Percentiles rank a stretch among this genome's conserved stretches.
phyloP scores from a whole-genome alignment of 2,888 invertebrate species.

The Toxonevra muliebris region DNA sequence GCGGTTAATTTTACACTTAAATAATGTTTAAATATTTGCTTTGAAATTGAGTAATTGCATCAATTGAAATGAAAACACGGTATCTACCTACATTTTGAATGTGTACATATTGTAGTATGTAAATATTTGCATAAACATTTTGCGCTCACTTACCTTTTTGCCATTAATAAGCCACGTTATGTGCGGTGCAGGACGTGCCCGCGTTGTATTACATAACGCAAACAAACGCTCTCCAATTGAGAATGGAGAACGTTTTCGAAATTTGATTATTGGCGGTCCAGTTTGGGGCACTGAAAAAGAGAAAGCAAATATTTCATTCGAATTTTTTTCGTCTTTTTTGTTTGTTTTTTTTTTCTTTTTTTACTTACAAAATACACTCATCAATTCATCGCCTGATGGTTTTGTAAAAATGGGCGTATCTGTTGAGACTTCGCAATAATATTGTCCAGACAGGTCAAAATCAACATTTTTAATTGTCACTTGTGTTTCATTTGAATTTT shows the following conservation, averaged over 20 bases:
- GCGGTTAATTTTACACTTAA: no score
- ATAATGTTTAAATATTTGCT: no score
- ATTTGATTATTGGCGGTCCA: constrained; percentile 72
- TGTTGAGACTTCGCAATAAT: constrained; percentile 84
- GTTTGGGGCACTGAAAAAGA: constrained; percentile 69
- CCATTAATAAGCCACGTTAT: constrained; percentile 79
- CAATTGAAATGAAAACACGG: no score
- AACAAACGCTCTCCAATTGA: constrained; percentile 73
- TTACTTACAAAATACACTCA: constrained; percentile 82
- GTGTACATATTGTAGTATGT: constrained; percentile 1
- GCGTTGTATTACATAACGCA: constrained; percentile 76
- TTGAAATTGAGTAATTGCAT: no score
- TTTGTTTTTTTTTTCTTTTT: constrained; percentile 11
- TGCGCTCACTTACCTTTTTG: constrained; percentile 68
- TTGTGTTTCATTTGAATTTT: constrained; percentile 60
- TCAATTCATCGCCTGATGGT: constrained; percentile 78
- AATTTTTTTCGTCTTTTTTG: constrained; percentile 15
- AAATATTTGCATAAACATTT: background rate
- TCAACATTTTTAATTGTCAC: constrained; percentile 75
- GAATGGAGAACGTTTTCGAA: constrained; percentile 68
- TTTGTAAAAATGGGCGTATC: constrained; percentile 85
- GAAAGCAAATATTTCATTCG: constrained; percentile 12
- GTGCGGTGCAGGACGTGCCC: constrained; percentile 74
- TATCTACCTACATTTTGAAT: no score
- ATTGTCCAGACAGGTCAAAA: constrained; percentile 80